Base-by-base conservation (phyloP, 2,888 invertebrate genomes). In the Tigriopus californicus region DNA sequence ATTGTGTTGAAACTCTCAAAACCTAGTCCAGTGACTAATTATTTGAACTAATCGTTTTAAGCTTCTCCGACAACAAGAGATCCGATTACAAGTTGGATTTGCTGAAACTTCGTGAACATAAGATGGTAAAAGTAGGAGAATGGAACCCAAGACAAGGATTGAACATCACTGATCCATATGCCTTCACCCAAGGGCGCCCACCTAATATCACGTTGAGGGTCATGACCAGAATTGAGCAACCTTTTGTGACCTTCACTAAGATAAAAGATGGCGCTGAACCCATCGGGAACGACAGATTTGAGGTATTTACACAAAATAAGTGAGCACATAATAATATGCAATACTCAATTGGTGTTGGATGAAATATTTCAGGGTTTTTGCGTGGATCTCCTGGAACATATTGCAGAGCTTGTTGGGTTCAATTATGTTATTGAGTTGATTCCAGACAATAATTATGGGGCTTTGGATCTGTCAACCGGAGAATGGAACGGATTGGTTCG, bases 401-500 rank as follows among this genome's bases (percentile, higher is more conserved):
- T 91, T 54, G 87, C 89, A 1, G 76, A 78, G 0, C 79, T 85
- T 67, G 86, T 89, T 1, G 89, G 89, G 15, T 91, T 91, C 73
- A 84, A 88, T 67, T 91, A 89, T 71, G 78, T 80, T 46, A 80
- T 91, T 64, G 77, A 83, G 51, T 73, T 90, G 51, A 85, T 90
- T 0, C 86, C 88, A 0, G 89, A 90, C 69, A 79, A 79, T 65
- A 87, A 86, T 82, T 91, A 91, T 67, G 91, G 90, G 0, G 90
- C 84, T 0, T 80, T 83, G 68, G 84, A 90, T 70, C 85, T 86
- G 0, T 82, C 85, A 62, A 86, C 86, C 0, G 85, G 84, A 61
- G 80, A 85, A 65, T 90, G 89, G 89, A 89, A 89, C 65, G 90
- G 90, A 1, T 86, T 90, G 60, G 88, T 90, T 1, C 75, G 82